phyloP scores from a whole-genome alignment of 2,113 vertebrate genomes.

The Anhinga anhinga region DNA sequence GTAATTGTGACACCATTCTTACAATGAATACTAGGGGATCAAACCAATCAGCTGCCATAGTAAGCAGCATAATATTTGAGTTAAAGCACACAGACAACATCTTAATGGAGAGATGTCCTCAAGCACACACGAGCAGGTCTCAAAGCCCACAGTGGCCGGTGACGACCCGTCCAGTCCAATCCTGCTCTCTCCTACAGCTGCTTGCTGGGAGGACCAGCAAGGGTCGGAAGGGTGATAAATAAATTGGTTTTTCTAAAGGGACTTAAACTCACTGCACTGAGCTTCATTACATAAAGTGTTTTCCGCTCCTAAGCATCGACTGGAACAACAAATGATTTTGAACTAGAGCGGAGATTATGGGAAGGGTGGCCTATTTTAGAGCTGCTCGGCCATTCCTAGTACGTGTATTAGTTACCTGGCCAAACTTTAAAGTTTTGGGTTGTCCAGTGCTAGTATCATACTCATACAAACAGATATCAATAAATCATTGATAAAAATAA shows the following conservation, averaged over 20 bases:
- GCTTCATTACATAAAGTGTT: not conserved
- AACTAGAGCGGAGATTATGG: not conserved
- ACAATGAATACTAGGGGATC: too few species aligned
- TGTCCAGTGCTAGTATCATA: not conserved
- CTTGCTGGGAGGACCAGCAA: rapidly evolving
- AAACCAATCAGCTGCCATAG: not conserved
- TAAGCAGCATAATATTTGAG: not conserved
- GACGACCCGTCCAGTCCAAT: rapidly evolving
- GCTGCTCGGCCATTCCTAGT: not conserved
- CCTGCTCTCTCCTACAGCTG: not conserved
- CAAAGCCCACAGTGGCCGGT: rapidly evolving
- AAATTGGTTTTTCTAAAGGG: not conserved
- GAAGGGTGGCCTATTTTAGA: not conserved
- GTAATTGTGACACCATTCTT: not conserved
- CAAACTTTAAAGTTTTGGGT: not conserved
- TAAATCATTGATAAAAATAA: not conserved
- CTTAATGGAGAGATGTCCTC: not conserved
- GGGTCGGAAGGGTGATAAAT: not conserved
- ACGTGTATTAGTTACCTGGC: too few species aligned
- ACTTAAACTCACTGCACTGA: not conserved
- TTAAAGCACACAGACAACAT: not conserved
- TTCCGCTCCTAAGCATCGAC: not conserved
- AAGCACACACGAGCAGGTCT: rapidly evolving
- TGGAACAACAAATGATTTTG: not conserved
- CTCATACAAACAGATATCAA: not conserved